Evolutionary conservation across 2,797 vertebrate genomes (phyloP).

Genomic region (Acrossocheilus wenchowensis): DNA sequence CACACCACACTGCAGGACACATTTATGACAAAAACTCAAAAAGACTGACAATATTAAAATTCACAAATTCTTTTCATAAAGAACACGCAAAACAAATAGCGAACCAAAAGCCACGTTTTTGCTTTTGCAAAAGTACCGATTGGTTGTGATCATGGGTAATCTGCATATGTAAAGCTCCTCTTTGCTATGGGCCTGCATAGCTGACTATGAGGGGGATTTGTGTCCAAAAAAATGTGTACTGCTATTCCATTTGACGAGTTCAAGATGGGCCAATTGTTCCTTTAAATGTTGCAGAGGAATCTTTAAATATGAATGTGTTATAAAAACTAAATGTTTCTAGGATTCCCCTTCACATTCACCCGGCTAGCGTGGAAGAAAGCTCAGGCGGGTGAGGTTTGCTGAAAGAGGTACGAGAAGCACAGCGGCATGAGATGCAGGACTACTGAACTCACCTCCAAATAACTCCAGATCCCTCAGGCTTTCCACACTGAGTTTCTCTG

Average conservation of each 20-base stretch:
- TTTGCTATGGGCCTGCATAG: slow-evolving; percentile 3
- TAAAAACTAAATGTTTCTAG: not conserved
- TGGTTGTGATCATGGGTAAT: not conserved
- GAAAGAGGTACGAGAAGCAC: slow-evolving; percentile 40
- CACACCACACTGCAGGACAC: not conserved
- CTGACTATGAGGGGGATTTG: slow-evolving; percentile 42
- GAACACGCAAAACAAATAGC: slow-evolving; percentile 4
- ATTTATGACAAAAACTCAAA: not conserved
- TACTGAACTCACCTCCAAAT: slow-evolving; percentile 90
- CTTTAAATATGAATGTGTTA: not conserved
- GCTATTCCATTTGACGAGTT: not conserved
- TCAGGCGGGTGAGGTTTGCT: slow-evolving; percentile 18
- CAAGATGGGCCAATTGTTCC: not conserved
- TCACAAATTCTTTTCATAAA: slow-evolving; percentile 4
- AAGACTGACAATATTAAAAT: not conserved
- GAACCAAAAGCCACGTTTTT: not conserved
- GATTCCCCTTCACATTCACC: slow-evolving; percentile 46
- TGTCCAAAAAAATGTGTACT: not conserved
- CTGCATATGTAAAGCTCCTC: not conserved
- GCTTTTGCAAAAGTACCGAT: slow-evolving; percentile 11
- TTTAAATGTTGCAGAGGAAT: not conserved
- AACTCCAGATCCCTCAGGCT: slow-evolving; percentile 97
- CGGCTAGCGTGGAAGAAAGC: slow-evolving; percentile 11
- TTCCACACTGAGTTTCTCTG: slow-evolving; percentile 98
- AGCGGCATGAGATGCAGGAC: slow-evolving; percentile 21